Conservation (phyloP, 2,797 vertebrate species). For the Nannoperca obscura region DNA sequence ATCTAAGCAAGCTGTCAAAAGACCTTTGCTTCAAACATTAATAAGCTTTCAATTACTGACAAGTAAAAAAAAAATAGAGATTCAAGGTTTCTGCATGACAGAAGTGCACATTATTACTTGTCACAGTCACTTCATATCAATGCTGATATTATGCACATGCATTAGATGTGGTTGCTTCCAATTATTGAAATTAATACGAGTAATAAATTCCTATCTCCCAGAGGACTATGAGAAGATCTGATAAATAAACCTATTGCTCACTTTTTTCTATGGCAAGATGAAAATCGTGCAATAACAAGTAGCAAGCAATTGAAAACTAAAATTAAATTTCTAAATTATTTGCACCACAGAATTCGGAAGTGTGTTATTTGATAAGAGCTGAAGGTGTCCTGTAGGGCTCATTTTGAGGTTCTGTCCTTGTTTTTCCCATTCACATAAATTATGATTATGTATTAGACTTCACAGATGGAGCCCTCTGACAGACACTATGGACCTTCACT, state of each 20-base stretch:
- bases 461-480: neutral
- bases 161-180: conserved; percentile 67
- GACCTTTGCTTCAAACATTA: conserved; percentile 23
- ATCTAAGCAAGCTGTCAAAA: conserved; percentile 18
- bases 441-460: conserved; percentile 1
- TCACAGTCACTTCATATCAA: conserved; percentile 59
- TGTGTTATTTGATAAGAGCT: conserved; percentile 19
- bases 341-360: neutral
- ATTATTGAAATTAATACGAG: conserved; percentile 70
- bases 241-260: conserved; percentile 55
- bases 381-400: conserved; percentile 31
- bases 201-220: conserved; percentile 65
- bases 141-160: conserved; percentile 65
- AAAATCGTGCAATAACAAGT: conserved; percentile 44
- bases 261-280: conserved; percentile 23
- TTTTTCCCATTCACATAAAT: conserved; percentile 6
- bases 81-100: conserved; percentile 31
- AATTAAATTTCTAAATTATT: conserved; percentile 43
- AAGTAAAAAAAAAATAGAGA: neutral
- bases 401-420: neutral
- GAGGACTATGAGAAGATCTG: conserved; percentile 53
- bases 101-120: conserved; percentile 47
- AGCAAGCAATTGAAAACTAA: conserved; percentile 55
- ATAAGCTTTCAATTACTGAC: conserved; percentile 23
- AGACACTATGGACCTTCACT: neutral